A percentile compares a stretch with the other conserved stretches of the same genome.
phyloP scores from a whole-genome alignment of 2,797 vertebrate species.

The Anableps anableps region DNA sequence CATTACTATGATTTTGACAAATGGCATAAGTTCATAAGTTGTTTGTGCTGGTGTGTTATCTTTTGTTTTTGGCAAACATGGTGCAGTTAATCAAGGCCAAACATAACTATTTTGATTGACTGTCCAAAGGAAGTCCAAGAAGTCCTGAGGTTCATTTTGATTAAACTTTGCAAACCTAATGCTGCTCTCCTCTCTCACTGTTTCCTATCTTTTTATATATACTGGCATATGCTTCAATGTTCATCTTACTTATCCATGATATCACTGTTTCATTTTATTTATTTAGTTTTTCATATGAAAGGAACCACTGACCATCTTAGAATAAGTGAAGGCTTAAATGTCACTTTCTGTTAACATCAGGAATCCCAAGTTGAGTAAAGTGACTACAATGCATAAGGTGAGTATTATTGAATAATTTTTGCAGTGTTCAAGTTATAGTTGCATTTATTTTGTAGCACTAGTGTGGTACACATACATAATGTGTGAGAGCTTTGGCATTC shows the following conservation, averaged over 20 bases:
- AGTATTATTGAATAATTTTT: not conserved
- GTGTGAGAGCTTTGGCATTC: too few species aligned
- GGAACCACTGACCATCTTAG: not conserved
- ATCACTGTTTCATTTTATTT: not conserved
- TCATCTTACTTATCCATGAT: not conserved
- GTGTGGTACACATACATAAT: too few species aligned
- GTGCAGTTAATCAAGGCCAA: not conserved
- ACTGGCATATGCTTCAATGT: not conserved
- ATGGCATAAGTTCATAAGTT: not conserved
- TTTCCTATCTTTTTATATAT: too few species aligned
- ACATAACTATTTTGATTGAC: not conserved
- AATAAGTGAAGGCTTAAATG: not conserved
- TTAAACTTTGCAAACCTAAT: not conserved
- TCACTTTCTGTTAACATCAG: not conserved
- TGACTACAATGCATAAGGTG: not conserved
- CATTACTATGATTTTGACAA: not conserved
- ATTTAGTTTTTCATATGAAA: not conserved
- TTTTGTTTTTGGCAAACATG: not conserved
- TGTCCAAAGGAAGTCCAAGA: not conserved
- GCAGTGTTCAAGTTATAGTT: not conserved
- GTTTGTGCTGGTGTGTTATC: not conserved
- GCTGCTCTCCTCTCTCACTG: not conserved
- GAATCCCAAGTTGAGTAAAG: not conserved
- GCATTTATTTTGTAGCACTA: not conserved
- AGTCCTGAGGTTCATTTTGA: not conserved